These are phyloP conservation scores for Suncus etruscus DNA, from an alignment of 2,113 vertebrate species.

Conservation along the genomic window DNA sequence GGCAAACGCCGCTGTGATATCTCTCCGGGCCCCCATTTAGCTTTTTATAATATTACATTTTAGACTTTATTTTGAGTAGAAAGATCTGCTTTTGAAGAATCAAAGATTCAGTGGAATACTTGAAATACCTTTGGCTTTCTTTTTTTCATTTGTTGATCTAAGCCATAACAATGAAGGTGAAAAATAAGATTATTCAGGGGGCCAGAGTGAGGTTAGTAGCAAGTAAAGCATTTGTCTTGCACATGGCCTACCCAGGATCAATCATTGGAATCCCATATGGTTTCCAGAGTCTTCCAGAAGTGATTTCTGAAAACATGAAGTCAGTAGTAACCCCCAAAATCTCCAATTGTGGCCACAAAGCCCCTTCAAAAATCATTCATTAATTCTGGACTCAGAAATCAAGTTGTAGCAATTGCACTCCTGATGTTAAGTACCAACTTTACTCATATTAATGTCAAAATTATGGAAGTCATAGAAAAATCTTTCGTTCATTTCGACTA, in stretches of 20 bases:
- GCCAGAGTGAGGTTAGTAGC: too few species aligned
- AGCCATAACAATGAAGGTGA: neutral
- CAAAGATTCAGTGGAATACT: neutral
- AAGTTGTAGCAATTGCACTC: neutral
- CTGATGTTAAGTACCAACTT: neutral
- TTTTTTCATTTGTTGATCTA: slow-evolving; percentile 13
- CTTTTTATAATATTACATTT: neutral
- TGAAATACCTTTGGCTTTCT: neutral
- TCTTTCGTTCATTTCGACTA: neutral
- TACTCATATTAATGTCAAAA: neutral
- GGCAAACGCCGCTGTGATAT: too few species aligned
- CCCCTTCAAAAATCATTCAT: neutral
- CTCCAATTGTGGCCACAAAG: too few species aligned
- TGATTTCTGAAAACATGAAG: too few species aligned
- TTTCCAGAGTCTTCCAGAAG: too few species aligned
- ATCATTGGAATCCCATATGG: too few species aligned
- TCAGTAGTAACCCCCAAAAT: too few species aligned
- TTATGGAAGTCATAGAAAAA: neutral
- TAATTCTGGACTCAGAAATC: neutral
- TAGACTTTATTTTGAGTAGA: neutral
- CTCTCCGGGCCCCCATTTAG: too few species aligned
- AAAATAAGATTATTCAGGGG: neutral
- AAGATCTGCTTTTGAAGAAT: slow-evolving; percentile 9
- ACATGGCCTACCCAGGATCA: too few species aligned
- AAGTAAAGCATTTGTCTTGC: too few species aligned